Conservation (phyloP, 2,113 vertebrate genomes). For the Anser brachyrhynchus region DNA sequence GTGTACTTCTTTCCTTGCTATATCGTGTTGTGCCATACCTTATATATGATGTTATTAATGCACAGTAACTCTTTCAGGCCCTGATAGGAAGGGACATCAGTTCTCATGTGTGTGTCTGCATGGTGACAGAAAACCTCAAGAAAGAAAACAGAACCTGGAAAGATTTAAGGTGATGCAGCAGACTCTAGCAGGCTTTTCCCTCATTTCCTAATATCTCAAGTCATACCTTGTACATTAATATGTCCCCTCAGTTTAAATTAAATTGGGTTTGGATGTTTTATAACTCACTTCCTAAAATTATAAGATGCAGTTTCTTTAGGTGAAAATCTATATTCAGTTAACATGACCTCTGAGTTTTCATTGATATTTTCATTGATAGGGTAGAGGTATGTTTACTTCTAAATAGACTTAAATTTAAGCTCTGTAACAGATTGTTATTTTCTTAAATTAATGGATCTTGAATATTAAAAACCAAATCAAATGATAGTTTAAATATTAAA, state of each 20-base stretch:
- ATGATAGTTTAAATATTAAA: background rate
- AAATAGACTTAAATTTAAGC: background rate
- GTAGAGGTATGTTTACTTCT: background rate
- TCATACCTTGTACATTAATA: background rate
- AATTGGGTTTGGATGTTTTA: background rate
- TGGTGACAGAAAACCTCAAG: conserved; percentile 95
- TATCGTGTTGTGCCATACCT: background rate
- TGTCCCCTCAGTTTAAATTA: background rate
- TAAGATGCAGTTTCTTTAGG: background rate
- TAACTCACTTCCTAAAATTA: background rate
- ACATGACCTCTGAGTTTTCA: background rate
- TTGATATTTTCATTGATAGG: background rate
- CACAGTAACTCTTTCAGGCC: conserved; percentile 77
- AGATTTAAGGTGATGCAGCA: conserved; percentile 88
- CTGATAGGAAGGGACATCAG: conserved; percentile 93
- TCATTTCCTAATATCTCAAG: background rate
- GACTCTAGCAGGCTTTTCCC: background rate
- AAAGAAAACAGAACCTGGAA: conserved; percentile 95
- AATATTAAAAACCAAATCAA: background rate
- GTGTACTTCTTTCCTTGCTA: background rate
- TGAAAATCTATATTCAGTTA: background rate
- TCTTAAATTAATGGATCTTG: background rate
- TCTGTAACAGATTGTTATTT: background rate
- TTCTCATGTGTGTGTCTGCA: conserved; percentile 98
- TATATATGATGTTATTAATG: background rate